Conservation (phyloP, 1,140 invertebrate genomes). For the Lepidotrigona ventralis region DNA sequence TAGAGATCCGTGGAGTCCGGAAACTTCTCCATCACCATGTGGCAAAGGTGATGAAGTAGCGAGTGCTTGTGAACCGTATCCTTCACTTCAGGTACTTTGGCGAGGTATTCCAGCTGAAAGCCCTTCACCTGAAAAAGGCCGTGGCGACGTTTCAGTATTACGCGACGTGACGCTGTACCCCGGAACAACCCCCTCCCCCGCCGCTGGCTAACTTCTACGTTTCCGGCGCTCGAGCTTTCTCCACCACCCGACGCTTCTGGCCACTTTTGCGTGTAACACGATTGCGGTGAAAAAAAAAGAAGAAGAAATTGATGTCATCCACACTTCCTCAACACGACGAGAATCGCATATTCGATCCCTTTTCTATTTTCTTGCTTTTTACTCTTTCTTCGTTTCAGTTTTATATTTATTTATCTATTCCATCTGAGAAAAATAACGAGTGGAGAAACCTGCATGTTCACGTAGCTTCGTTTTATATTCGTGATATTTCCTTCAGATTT, state of each 20-base stretch:
- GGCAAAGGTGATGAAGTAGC: conserved; percentile 97
- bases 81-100: conserved; percentile 99
- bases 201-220: conserved; percentile 25
- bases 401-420: too few species aligned
- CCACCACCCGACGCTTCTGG: conserved; percentile 9
- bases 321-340: not conserved
- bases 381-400: not conserved
- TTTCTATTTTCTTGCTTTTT: too few species aligned
- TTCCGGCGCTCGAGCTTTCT: not conserved
- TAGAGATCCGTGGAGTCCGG: conserved; percentile 97
- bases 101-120: conserved; percentile 98
- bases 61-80: conserved; percentile 99
- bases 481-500: too few species aligned
- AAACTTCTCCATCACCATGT: conserved; percentile 98
- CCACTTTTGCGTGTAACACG: conserved; percentile 36
- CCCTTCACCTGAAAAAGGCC: conserved; percentile 88
- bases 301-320: conserved; percentile 21
- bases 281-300: conserved; percentile 2
- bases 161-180: not conserved
- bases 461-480: too few species aligned
- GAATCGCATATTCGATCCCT: not conserved
- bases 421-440: too few species aligned
- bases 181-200: not conserved
- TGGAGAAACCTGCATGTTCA: too few species aligned
- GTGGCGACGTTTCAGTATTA: conserved; percentile 34